Percentiles rank a stretch among this genome's conserved stretches.
Conservation (phyloP, 1,140 invertebrate genomes). For the Bombus confusus region DNA sequence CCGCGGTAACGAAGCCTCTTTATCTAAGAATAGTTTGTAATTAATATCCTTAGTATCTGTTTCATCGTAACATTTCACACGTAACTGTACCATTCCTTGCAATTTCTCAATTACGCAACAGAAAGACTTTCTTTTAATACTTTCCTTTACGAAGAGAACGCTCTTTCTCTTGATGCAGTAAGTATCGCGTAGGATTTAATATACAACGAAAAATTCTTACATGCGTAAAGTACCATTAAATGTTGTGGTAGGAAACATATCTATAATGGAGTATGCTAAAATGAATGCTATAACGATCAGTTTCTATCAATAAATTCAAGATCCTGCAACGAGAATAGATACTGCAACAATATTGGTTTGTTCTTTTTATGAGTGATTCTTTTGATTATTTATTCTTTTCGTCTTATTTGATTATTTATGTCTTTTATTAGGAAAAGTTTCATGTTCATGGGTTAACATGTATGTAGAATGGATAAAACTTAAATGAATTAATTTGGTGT, state of each 20-base stretch:
- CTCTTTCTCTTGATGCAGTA: background rate
- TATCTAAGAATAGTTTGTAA: slow-evolving; percentile 33
- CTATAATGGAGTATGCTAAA: background rate
- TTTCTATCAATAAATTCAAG: background rate
- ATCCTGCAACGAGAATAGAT: background rate
- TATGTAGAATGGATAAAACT: background rate
- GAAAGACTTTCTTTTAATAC: background rate
- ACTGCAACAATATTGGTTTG: too few relatives aligned
- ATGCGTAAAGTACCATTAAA: background rate
- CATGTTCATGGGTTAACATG: background rate
- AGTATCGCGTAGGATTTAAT: background rate
- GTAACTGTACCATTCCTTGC: background rate
- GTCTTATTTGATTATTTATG: background rate
- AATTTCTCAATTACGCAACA: slow-evolving; percentile 3
- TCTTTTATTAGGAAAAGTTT: too few relatives aligned
- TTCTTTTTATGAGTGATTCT: too few relatives aligned
- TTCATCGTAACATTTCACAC: background rate
- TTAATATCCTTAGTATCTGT: slow-evolving; percentile 35
- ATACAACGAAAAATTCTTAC: background rate
- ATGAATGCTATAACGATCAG: background rate
- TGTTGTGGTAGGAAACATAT: too few relatives aligned
- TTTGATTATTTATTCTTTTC: background rate
- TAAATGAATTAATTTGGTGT: background rate
- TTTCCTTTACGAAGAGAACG: background rate
- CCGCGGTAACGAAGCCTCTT: slow-evolving; percentile 30